Conservation (phyloP, 2,888 invertebrate species). For the Nomada ruficornis region DNA sequence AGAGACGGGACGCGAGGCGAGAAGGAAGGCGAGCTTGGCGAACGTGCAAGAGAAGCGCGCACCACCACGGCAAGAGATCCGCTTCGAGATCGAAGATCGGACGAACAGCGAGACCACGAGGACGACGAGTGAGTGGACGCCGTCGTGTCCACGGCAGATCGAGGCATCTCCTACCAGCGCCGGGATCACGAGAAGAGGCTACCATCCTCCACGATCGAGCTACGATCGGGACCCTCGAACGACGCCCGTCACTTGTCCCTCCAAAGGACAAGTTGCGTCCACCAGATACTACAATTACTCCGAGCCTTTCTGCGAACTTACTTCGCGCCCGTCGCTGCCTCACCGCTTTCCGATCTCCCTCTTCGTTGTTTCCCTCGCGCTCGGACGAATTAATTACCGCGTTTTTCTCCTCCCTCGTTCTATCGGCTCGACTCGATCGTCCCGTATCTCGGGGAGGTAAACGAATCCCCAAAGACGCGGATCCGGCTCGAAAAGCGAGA, state of each 20-base stretch:
- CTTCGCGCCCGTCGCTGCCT: conserved; percentile 50
- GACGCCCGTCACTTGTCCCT: conserved; percentile 75
- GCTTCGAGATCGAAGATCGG: conserved; percentile 62
- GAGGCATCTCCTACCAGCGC: conserved; percentile 12
- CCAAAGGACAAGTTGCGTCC: conserved; percentile 78
- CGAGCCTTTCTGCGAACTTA: conserved; percentile 79
- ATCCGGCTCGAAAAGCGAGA: conserved; percentile 8
- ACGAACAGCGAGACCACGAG: conserved; percentile 39
- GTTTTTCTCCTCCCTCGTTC: neutral
- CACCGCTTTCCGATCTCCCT: neutral
- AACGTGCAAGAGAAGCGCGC: conserved; percentile 37
- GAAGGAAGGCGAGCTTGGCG: neutral
- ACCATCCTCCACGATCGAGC: conserved; percentile 54
- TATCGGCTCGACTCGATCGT: conserved; percentile 5
- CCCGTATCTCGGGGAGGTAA: neutral
- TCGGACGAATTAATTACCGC: conserved; percentile 26
- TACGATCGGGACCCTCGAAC: conserved; percentile 52
- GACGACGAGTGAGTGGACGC: conserved; percentile 27
- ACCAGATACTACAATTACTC: conserved; percentile 83
- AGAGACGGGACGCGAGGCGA: neutral
- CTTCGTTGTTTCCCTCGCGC: too few species aligned
- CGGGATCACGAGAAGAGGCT: conserved; percentile 21
- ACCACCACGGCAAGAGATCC: conserved; percentile 40
- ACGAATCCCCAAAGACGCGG: conserved; percentile 7
- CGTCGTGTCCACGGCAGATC: conserved; percentile 28